Percentiles rank a stretch among this genome's conserved stretches.
phyloP scores from a whole-genome alignment of 2,113 vertebrate genomes.

The Xiphias gladius region DNA sequence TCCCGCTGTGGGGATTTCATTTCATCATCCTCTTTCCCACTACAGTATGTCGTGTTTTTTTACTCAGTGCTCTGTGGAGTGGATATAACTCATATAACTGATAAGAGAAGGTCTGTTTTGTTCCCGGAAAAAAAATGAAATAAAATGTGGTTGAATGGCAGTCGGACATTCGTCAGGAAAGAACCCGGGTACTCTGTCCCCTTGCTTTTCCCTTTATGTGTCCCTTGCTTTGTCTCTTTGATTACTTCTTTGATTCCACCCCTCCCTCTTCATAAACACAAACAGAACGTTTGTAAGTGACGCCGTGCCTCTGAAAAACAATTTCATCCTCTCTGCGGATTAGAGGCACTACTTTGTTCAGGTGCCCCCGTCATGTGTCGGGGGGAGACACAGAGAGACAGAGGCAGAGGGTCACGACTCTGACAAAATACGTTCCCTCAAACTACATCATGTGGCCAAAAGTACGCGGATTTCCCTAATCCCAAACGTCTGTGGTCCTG shows the following conservation, averaged over 20 bases:
- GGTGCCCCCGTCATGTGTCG: neutral
- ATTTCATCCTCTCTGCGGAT: neutral
- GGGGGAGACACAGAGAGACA: no score
- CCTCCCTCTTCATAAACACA: neutral
- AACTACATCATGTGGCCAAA: neutral
- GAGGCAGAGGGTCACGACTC: neutral
- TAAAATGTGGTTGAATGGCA: slow-evolving; percentile 8
- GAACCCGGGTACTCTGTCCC: neutral
- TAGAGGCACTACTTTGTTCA: neutral
- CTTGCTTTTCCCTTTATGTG: slow-evolving; percentile 15
- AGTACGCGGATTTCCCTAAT: neutral
- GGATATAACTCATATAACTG: slow-evolving; percentile 40
- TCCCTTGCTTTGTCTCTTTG: neutral
- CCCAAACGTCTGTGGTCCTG: neutral
- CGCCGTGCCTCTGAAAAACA: neutral
- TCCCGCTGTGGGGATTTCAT: slow-evolving; percentile 27
- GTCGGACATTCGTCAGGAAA: slow-evolving; percentile 5
- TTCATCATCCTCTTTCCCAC: slow-evolving; percentile 14
- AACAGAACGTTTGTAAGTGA: neutral
- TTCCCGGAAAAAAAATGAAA: slow-evolving; percentile 15
- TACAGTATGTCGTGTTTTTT: neutral
- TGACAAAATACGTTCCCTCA: neutral
- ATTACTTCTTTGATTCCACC: slow-evolving; percentile 6
- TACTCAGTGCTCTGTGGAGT: slow-evolving; percentile 5
- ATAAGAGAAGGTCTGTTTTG: slow-evolving; percentile 42